Percentiles rank a stretch among this genome's conserved stretches.
These are phyloP conservation scores for Onychostoma macrolepis DNA, from an alignment of 2,113 vertebrate species.

Conservation along the genomic window DNA sequence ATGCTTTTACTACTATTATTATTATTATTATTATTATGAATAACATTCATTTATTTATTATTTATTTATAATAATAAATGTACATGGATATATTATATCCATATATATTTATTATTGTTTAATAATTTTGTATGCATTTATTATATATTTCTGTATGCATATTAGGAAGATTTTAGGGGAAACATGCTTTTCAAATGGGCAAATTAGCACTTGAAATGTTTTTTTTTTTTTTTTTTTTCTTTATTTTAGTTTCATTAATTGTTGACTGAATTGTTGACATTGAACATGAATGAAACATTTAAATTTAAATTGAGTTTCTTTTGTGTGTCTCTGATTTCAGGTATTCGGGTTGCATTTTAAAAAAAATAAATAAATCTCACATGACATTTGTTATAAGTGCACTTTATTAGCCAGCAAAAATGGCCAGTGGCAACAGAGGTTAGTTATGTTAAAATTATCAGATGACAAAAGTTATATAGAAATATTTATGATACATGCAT, in stretches of 20 bases:
- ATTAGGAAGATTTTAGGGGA: not conserved
- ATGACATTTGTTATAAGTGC: no score
- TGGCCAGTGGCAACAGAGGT: no score
- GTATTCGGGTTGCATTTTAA: no score
- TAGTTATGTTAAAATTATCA: no score
- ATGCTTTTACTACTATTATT: not conserved
- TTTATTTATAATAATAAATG: not conserved
- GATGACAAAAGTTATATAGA: no score
- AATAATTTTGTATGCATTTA: not conserved
- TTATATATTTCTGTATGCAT: not conserved
- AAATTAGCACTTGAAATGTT: not conserved
- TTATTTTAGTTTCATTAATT: not conserved
- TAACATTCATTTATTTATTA: not conserved
- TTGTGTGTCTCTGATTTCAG: no score
- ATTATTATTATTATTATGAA: not conserved
- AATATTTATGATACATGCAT: no score
- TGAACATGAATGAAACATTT: no score
- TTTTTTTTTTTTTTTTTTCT: not conserved
- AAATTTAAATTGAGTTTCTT: no score
- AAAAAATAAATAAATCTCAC: no score
- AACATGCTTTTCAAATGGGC: not conserved
- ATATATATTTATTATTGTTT: not conserved
- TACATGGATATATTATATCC: not conserved
- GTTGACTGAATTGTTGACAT: no score
- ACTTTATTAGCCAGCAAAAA: no score